Conservation (phyloP, 2,113 vertebrate genomes). For the Antennarius striatus region DNA sequence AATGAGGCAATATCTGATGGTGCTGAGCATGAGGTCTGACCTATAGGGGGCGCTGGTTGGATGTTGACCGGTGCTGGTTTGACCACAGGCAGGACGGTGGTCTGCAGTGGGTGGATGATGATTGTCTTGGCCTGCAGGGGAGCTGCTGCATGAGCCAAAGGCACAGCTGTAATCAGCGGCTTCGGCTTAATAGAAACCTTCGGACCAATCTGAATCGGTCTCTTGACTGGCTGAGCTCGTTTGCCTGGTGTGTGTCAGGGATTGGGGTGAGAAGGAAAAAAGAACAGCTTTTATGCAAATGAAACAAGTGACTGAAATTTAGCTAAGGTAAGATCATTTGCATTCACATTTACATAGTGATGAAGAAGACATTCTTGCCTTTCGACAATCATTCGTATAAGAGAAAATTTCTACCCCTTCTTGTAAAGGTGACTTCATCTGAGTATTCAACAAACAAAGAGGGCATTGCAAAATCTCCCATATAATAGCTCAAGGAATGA, state of each 20-base stretch:
- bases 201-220: slow-evolving; percentile 77
- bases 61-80: slow-evolving; percentile 85
- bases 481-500: neutral
- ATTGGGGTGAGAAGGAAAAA: neutral
- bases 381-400: neutral
- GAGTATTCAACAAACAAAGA: slow-evolving; percentile 1
- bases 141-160: slow-evolving; percentile 78
- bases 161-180: slow-evolving; percentile 84
- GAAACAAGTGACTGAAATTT: neutral
- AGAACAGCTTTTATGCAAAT: neutral
- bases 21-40: slow-evolving; percentile 70
- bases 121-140: slow-evolving; percentile 87
- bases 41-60: slow-evolving; percentile 85
- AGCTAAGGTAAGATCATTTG: neutral
- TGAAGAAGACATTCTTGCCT: neutral
- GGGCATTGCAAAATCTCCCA: neutral
- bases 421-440: neutral
- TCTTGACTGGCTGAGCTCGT: slow-evolving; percentile 75
- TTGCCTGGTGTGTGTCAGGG: slow-evolving; percentile 70
- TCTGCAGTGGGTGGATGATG: slow-evolving; percentile 90
- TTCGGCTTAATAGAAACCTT: slow-evolving; percentile 90
- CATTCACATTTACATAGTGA: neutral
- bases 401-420: neutral
- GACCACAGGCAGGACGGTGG: slow-evolving; percentile 80
- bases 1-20: neutral